phyloP scores from a whole-genome alignment of 2,797 vertebrate species.

The Sorex maritimensis region DNA sequence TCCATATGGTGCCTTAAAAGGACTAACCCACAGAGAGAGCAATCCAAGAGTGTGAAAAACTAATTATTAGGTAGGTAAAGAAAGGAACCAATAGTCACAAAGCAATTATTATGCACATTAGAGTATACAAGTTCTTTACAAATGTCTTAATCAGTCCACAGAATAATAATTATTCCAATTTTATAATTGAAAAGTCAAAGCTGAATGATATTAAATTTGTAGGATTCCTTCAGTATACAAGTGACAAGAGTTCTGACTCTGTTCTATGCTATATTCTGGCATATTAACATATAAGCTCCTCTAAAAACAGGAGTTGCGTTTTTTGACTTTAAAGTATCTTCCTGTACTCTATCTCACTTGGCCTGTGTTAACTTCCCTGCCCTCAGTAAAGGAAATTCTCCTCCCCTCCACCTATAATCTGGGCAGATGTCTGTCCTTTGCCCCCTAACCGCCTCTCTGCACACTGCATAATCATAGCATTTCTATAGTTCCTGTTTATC shows the following conservation, averaged over 20 bases:
- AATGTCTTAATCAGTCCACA: not conserved
- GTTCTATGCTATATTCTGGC: too few species aligned
- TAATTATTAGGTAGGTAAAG: not conserved
- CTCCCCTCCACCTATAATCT: too few species aligned
- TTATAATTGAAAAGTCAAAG: not conserved
- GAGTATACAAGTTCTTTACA: not conserved
- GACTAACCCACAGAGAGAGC: not conserved
- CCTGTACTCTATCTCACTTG: not conserved
- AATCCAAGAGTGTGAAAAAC: not conserved
- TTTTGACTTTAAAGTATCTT: not conserved
- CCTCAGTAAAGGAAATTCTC: not conserved
- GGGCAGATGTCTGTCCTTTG: not conserved
- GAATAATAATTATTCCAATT: not conserved
- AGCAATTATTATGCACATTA: not conserved
- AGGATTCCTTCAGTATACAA: not conserved
- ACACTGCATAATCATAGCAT: not conserved
- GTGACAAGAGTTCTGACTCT: not conserved
- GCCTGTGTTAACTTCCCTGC: not conserved
- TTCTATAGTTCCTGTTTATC: not conserved
- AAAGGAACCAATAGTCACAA: not conserved
- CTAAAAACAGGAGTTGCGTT: not conserved
- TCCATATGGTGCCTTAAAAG: too few species aligned
- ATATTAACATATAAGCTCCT: too few species aligned
- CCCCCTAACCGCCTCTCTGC: not conserved
- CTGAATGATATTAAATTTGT: not conserved